phyloP scores from a whole-genome alignment of 2,888 invertebrate species.

The Leptinotarsa haldemani region DNA sequence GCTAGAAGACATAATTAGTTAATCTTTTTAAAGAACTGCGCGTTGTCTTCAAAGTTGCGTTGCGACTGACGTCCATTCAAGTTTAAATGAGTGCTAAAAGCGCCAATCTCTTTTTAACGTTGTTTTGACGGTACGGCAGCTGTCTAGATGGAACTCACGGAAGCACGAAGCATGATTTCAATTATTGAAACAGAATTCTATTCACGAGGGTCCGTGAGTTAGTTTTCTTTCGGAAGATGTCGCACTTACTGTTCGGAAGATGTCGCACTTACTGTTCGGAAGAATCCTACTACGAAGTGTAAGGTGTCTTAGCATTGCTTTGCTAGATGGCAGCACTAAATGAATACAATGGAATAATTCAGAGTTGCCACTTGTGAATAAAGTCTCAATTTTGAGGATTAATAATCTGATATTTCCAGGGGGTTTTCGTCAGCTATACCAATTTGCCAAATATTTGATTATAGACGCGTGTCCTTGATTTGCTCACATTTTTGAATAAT shows the following conservation, averaged over 20 bases:
- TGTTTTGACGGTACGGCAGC: neutral
- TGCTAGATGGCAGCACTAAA: neutral
- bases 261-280: neutral
- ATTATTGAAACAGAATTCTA: neutral
- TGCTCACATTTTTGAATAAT: too few species aligned
- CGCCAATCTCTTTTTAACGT: conserved; percentile 10
- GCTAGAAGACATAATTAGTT: conserved; percentile 35
- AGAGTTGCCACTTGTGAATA: too few species aligned
- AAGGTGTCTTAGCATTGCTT: neutral
- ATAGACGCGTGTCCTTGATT: too few species aligned
- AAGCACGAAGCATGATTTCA: neutral
- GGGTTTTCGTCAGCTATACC: too few species aligned
- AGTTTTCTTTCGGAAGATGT: neutral
- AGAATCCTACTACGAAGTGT: neutral
- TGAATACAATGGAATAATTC: neutral
- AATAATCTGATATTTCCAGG: too few species aligned
- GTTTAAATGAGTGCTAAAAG: conserved; percentile 31
- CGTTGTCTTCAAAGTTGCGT: conserved; percentile 41
- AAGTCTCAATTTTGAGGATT: too few species aligned
- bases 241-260: neutral
- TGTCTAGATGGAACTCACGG: neutral
- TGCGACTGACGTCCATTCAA: conserved; percentile 46
- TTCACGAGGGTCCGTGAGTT: neutral
- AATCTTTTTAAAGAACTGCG: conserved; percentile 44
- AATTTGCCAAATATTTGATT: too few species aligned